These are phyloP conservation scores for Pimephales promelas DNA, from an alignment of 2,113 vertebrate genomes.

Conservation along the genomic window DNA sequence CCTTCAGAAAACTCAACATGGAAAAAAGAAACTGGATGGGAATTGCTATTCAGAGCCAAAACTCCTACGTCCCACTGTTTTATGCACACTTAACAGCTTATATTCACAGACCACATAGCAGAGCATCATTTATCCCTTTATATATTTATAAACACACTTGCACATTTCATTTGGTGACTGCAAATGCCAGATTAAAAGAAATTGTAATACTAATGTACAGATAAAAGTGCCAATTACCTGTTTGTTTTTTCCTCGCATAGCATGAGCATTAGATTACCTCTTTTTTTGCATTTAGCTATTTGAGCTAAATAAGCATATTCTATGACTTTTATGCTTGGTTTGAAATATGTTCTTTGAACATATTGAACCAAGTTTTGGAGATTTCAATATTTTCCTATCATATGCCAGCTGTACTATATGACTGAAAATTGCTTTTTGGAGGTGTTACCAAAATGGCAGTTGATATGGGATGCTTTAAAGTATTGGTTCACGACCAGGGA, in stretches of 20 bases:
- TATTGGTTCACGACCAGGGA: not conserved
- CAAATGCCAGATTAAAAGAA: not conserved
- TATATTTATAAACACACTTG: too few species aligned
- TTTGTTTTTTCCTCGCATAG: not conserved
- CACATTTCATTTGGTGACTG: not conserved
- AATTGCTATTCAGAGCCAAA: slow-evolving; percentile 15
- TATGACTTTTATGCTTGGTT: too few species aligned
- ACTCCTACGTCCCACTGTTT: not conserved
- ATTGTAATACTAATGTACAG: not conserved
- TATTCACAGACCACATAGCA: slow-evolving; percentile 4
- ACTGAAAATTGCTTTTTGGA: not conserved
- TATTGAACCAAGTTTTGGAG: too few species aligned
- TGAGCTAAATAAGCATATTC: not conserved
- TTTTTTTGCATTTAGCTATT: not conserved
- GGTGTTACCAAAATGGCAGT: not conserved
- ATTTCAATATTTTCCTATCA: too few species aligned
- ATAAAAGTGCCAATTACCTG: not conserved
- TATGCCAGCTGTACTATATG: too few species aligned
- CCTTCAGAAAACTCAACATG: slow-evolving; percentile 61
- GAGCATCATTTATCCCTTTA: not conserved
- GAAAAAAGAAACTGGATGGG: slow-evolving; percentile 14
- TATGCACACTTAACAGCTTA: not conserved
- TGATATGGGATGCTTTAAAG: not conserved
- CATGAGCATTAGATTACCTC: not conserved
- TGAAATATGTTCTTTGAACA: too few species aligned